A percentile compares a stretch with the other conserved stretches of the same genome.
Evolutionary conservation across 2,888 invertebrate genomes (phyloP).

Genomic region (Caenorhabditis becei): DNA sequence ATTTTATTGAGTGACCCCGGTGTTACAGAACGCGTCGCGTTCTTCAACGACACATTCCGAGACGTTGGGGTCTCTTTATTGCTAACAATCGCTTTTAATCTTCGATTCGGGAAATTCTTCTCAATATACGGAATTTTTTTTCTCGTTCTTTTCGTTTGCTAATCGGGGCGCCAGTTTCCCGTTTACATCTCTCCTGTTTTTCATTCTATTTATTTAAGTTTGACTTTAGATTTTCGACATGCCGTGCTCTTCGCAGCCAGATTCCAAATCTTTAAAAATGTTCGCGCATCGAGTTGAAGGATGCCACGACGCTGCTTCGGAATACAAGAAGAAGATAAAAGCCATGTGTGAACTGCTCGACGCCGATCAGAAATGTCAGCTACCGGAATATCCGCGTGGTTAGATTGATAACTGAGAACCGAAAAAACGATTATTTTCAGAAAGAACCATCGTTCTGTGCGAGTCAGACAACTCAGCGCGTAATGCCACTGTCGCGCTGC

Average conservation of each 20-base stretch:
- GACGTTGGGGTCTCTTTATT: too few relatives aligned
- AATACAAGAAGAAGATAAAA: background rate
- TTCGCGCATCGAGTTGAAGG: background rate
- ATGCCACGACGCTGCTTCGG: background rate
- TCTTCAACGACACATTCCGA: too few relatives aligned
- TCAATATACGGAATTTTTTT: too few relatives aligned
- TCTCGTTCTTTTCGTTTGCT: background rate
- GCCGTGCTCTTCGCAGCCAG: background rate
- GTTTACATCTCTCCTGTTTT: background rate
- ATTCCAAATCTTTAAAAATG: background rate
- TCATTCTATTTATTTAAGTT: background rate
- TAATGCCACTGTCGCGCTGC: background rate
- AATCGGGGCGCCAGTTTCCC: conserved; percentile 7
- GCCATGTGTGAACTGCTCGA: background rate
- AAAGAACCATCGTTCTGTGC: background rate
- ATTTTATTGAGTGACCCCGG: too few relatives aligned
- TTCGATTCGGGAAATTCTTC: too few relatives aligned
- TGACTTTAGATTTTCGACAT: background rate
- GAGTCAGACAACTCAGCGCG: background rate
- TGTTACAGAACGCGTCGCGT: too few relatives aligned
- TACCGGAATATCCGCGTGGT: background rate
- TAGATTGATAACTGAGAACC: background rate
- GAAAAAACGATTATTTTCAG: too few relatives aligned
- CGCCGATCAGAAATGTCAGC: background rate
- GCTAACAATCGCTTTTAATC: too few relatives aligned